Percentiles rank a stretch among this genome's conserved stretches.
Conservation (phyloP, 2,113 vertebrate species). For the Nicator chloris region DNA sequence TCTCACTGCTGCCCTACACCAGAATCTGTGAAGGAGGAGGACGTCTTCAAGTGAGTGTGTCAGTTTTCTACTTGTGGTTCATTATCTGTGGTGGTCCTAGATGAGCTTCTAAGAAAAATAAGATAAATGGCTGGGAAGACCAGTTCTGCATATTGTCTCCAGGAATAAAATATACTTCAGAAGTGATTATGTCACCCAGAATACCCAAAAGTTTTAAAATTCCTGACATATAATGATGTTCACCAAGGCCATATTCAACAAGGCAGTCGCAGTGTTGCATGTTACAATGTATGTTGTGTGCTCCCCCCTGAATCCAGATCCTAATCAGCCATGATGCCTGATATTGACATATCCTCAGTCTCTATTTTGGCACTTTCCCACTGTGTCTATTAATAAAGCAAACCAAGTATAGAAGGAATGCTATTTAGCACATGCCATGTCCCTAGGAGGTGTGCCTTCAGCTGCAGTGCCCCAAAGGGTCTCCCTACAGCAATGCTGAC, state of each 20-base stretch:
- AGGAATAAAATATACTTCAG: not conserved
- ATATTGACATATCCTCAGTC: not conserved
- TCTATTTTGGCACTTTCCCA: not conserved
- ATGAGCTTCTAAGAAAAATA: not conserved
- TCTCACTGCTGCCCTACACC: not conserved
- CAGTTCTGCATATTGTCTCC: not conserved
- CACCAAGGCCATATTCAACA: not conserved
- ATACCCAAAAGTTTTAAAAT: not conserved
- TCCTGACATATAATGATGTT: not conserved
- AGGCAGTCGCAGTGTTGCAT: too few relatives aligned
- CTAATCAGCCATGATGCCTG: not conserved
- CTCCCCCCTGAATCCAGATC: not conserved
- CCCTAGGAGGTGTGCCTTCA: not conserved
- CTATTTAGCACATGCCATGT: not conserved
- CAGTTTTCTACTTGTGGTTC: not conserved
- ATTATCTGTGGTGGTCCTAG: not conserved
- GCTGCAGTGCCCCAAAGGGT: not conserved
- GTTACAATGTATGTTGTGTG: not conserved
- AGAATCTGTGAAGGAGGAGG: not conserved
- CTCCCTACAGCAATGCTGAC: not conserved
- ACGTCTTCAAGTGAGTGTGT: not conserved
- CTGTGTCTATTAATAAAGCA: not conserved
- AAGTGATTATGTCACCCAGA: not conserved
- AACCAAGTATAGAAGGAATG: not conserved
- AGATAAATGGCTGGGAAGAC: not conserved